phyloP scores from a whole-genome alignment of 2,888 invertebrate genomes.

The Isotomurus palustris region DNA sequence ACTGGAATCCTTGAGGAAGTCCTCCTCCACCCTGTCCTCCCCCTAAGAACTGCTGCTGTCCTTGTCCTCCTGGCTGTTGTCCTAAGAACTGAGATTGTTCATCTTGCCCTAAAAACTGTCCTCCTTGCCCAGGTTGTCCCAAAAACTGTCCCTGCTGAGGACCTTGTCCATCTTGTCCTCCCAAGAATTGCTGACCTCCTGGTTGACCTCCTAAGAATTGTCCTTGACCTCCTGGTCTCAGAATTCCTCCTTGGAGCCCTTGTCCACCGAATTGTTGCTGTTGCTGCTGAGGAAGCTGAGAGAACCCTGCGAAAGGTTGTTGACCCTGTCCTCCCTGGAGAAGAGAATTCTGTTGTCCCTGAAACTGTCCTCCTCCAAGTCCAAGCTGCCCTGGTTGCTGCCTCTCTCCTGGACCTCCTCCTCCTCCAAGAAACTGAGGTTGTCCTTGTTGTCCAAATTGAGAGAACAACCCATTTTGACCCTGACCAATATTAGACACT shows the following conservation, averaged over 20 bases:
- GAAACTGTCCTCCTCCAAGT: too few relatives aligned
- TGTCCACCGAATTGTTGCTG: conserved; percentile 19
- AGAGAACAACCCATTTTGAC: not conserved
- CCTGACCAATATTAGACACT: too few relatives aligned
- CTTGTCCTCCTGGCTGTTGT: not conserved
- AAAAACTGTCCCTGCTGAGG: conserved; percentile 7
- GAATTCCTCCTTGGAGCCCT: not conserved
- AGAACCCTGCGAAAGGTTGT: conserved; percentile 13
- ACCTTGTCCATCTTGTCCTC: not conserved
- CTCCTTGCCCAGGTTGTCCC: conserved; percentile 1
- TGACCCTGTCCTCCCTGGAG: conserved; percentile 7
- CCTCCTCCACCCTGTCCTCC: not conserved
- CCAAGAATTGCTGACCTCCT: not conserved
- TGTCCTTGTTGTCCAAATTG: not conserved
- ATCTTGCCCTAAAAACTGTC: not conserved
- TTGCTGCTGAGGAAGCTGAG: conserved; percentile 9
- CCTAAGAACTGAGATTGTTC: not conserved
- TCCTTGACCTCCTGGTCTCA: not conserved
- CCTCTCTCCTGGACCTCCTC: not conserved
- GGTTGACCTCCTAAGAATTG: not conserved
- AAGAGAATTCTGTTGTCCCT: conserved; percentile 2
- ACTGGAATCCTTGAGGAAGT: conserved; percentile 11
- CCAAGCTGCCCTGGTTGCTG: too few relatives aligned
- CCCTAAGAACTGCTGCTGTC: not conserved
- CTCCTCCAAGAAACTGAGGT: conserved; percentile 4